Evolutionary conservation across 2,797 vertebrate genomes (phyloP).

Genomic region (Heterohyrax brucei): DNA sequence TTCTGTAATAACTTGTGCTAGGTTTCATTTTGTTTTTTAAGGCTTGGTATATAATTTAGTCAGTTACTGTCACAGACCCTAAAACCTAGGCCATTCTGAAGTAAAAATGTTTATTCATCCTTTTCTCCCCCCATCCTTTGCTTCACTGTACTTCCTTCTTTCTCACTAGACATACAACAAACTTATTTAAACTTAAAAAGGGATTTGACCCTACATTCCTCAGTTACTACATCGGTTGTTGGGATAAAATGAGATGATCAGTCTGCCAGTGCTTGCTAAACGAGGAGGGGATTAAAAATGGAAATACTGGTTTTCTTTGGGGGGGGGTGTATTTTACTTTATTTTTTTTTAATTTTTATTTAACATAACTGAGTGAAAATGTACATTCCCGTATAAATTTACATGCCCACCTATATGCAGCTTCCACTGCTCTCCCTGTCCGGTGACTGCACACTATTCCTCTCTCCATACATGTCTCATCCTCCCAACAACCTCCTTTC

Average conservation of each 20-base stretch:
- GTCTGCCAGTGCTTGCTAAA: background rate
- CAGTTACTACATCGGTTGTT: background rate
- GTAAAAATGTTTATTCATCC: background rate
- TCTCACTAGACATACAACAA: background rate
- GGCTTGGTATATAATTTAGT: background rate
- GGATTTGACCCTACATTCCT: background rate
- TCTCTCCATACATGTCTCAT: too few relatives aligned
- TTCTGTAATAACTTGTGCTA: background rate
- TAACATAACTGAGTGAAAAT: too few relatives aligned
- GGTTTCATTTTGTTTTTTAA: background rate
- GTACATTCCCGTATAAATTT: too few relatives aligned
- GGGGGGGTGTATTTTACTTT: too few relatives aligned
- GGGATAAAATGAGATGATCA: background rate
- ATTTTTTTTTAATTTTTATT: too few relatives aligned
- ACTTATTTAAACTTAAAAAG: background rate
- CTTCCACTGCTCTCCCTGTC: too few relatives aligned
- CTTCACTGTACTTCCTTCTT: background rate
- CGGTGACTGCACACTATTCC: too few relatives aligned
- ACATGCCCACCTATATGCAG: too few relatives aligned
- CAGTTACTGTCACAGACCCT: background rate
- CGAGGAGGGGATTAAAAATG: background rate
- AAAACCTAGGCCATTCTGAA: too few relatives aligned
- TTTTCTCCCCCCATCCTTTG: background rate
- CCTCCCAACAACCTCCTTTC: too few relatives aligned
- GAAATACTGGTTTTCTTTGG: background rate